These are phyloP conservation scores for Lophotriccus pileatus DNA, from an alignment of 2,797 vertebrate species.

Conservation along the genomic window DNA sequence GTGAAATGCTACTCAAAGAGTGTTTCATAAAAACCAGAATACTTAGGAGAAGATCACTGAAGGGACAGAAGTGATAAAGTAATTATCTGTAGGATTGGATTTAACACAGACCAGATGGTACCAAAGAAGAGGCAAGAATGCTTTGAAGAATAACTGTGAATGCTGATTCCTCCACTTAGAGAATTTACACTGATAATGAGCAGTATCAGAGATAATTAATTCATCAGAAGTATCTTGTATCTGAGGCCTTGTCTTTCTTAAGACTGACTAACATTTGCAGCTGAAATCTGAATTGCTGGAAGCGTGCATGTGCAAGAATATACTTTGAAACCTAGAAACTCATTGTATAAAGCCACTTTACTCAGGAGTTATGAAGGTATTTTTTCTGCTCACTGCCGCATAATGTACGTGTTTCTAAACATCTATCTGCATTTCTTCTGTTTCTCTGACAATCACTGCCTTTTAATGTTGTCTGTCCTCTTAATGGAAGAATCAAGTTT, in stretches of 20 bases:
- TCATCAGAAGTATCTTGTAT: neutral
- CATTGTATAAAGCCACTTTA: neutral
- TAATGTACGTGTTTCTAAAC: neutral
- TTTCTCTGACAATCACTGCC: neutral
- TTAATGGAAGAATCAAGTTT: neutral
- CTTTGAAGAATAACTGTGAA: neutral
- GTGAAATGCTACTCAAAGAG: neutral
- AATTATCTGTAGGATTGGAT: neutral
- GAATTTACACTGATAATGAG: neutral
- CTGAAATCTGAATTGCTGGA: neutral
- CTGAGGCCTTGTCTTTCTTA: neutral
- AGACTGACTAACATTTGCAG: neutral
- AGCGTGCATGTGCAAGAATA: neutral
- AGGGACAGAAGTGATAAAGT: neutral
- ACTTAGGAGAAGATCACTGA: neutral
- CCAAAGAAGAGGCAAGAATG: neutral
- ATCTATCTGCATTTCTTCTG: constrained; percentile 10
- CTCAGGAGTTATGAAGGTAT: neutral
- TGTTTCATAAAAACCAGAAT: neutral
- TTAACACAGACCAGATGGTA: neutral
- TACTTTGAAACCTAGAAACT: neutral
- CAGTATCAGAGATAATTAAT: neutral
- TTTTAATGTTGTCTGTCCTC: neutral
- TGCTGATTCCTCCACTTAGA: neutral
- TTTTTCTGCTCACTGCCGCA: neutral